These are phyloP conservation scores for Anarrhichthys ocellatus DNA, from an alignment of 2,113 vertebrate genomes.

Conservation along the genomic window DNA sequence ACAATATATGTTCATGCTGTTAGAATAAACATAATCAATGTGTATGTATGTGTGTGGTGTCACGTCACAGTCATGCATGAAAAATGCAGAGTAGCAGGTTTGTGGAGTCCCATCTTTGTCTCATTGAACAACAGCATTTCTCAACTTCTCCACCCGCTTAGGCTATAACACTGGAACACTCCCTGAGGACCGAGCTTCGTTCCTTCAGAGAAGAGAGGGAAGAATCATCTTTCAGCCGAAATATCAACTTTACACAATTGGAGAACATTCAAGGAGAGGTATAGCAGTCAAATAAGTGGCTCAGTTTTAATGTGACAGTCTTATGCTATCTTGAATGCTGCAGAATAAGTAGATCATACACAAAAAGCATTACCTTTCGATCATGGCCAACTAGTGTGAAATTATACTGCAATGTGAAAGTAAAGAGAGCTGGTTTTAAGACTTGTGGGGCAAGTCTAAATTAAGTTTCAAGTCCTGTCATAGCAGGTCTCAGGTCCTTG, in stretches of 20 bases:
- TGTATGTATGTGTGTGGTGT: constrained; percentile 3
- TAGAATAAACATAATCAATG: constrained; percentile 3
- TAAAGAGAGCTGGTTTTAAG: not conserved
- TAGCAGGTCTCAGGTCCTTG: not conserved
- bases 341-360: not conserved
- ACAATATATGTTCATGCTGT: not conserved
- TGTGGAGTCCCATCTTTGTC: constrained; percentile 11
- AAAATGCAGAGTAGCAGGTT: constrained; percentile 76
- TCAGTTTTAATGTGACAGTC: not conserved
- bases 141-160: constrained; percentile 46
- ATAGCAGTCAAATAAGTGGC: not conserved
- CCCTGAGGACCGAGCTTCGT: constrained; percentile 82
- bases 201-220: constrained; percentile 83
- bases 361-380: not conserved
- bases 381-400: not conserved
- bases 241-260: constrained; percentile 79
- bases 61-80: constrained; percentile 9
- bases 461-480: too few relatives aligned
- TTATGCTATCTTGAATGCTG: not conserved
- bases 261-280: constrained; percentile 83
- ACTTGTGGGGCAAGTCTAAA: not conserved
- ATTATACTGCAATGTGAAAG: not conserved
- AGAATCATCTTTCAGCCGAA: constrained; percentile 80
- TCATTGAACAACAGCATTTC: constrained; percentile 23
- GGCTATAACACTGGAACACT: constrained; percentile 84